Evolutionary conservation across 2,113 vertebrate genomes (phyloP), one percentile per base, ranked within the genome.

Genomic region (Chelonoidis abingdonii): DNA sequence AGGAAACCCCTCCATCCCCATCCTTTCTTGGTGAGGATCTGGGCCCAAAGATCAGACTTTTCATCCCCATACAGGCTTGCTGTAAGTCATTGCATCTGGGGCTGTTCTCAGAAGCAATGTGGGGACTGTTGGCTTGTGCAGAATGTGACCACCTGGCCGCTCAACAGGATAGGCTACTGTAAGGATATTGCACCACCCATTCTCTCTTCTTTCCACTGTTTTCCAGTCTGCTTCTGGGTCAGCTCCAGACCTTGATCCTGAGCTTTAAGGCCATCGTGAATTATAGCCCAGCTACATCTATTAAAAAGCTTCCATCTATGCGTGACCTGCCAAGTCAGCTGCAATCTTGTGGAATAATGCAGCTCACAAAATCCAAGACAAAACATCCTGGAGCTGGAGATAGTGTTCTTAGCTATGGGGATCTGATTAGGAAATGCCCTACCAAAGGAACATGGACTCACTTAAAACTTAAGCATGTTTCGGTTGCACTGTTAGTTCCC

Each of bases 81-180:
- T 44, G 19, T 21, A 91, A 88, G 72, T 80, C 21, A 62, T 50
- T 38, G 89, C 76, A 83, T 92, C 53, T 76, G 86, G 84, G 41
- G 62, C 16, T 12, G 41, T 29, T 4, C 8, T 4, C 1, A 5
- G 4, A 72, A 11, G 89, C 59, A 87, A n/a, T 2, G 6, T 21
- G 6, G 84, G 31, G 10, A 76, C 1, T 69, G 6, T 47, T 78
- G 65, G 65, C n/a, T 78, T 83, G 35, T 35, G 22, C 3, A 19
- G 44, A 35, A 4, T 44, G 10, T 65, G 5, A 13, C 31, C 10
- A 79, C 41, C 8, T n/a, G 47, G 11, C 11, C 22, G 22, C 10
- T 75, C 8, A 85, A 14, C 65, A 44, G 75, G 44, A 44, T 78
- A 21, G 44, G 44, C 44, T 78, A 78, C 7, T 25, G 62, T 38